Percentiles rank a stretch among this genome's conserved stretches.
Evolutionary conservation across 2,113 vertebrate species (phyloP).

Genomic region (Labrus mixtus): DNA sequence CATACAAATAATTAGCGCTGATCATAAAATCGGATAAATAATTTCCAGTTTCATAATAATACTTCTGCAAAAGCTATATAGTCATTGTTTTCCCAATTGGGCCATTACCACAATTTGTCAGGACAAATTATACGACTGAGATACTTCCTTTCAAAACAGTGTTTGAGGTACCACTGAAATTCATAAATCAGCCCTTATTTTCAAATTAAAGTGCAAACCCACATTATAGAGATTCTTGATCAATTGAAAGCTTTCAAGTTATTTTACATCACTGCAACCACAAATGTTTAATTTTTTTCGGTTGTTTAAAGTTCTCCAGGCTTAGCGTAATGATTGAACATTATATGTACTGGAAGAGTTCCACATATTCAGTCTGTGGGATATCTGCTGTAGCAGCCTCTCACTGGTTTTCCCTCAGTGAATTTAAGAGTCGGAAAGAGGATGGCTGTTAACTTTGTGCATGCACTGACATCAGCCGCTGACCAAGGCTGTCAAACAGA

Average conservation of each 20-base stretch:
- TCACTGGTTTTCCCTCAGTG: conserved; percentile 75
- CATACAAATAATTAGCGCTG: conserved; percentile 62
- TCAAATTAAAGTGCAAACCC: conserved; percentile 72
- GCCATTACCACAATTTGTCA: conserved; percentile 72
- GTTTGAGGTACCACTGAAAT: conserved; percentile 76
- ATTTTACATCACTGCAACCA: conserved; percentile 71
- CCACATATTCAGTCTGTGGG: conserved; percentile 74
- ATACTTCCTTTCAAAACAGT: conserved; percentile 79
- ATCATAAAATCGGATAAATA: conserved; percentile 56
- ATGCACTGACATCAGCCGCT: conserved; percentile 79
- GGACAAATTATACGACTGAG: conserved; percentile 74
- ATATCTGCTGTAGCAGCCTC: conserved; percentile 78
- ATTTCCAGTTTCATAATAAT: conserved; percentile 54
- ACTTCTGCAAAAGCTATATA: conserved; percentile 51
- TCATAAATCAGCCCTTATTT: conserved; percentile 71
- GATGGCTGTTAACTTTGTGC: conserved; percentile 73
- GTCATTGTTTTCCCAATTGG: conserved; percentile 63
- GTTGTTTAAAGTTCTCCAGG: conserved; percentile 72
- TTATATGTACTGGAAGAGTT: conserved; percentile 74
- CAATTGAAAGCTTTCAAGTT: conserved; percentile 67
- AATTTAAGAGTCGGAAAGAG: conserved; percentile 70
- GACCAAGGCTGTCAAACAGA: conserved; percentile 80
- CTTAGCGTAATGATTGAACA: conserved; percentile 77
- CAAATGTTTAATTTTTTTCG: conserved; percentile 78
- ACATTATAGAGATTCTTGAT: conserved; percentile 79